Evolutionary conservation across 2,888 invertebrate species (phyloP).

Genomic region (Dynastes hyllus): DNA sequence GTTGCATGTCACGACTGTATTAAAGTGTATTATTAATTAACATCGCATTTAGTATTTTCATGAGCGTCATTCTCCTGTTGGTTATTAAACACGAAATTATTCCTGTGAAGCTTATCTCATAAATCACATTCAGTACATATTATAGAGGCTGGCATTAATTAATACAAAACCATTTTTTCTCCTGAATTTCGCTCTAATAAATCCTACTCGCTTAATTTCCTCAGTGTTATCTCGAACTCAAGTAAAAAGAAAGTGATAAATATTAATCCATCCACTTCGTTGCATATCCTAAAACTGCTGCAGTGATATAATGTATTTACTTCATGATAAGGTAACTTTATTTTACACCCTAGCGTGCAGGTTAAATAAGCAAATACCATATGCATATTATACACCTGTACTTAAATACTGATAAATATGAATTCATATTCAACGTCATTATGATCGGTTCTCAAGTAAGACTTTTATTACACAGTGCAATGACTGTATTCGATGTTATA

Average conservation of each 20-base stretch:
- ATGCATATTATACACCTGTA: background rate
- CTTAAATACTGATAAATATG: background rate
- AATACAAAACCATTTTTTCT: constrained; percentile 37
- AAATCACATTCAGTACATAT: constrained; percentile 36
- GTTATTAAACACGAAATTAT: constrained; percentile 47
- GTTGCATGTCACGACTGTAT: constrained; percentile 51
- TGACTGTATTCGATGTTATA: no score
- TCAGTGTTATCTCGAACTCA: constrained; percentile 21
- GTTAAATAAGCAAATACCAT: no score
- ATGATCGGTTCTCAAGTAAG: no score
- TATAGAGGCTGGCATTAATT: constrained; percentile 42
- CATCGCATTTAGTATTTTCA: constrained; percentile 49
- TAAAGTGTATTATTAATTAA: constrained; percentile 51
- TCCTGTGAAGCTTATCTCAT: constrained; percentile 46
- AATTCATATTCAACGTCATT: background rate
- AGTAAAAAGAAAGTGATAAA: constrained; percentile 12
- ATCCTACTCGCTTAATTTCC: constrained; percentile 4
- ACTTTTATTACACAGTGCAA: no score
- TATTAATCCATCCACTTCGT: background rate
- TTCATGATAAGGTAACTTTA: no score
- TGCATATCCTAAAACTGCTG: background rate
- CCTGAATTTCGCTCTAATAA: constrained; percentile 34
- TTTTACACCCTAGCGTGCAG: no score
- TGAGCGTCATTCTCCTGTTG: constrained; percentile 47
- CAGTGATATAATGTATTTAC: no score